phyloP scores from a whole-genome alignment of 1,140 invertebrate species.

The Periplaneta americana region DNA sequence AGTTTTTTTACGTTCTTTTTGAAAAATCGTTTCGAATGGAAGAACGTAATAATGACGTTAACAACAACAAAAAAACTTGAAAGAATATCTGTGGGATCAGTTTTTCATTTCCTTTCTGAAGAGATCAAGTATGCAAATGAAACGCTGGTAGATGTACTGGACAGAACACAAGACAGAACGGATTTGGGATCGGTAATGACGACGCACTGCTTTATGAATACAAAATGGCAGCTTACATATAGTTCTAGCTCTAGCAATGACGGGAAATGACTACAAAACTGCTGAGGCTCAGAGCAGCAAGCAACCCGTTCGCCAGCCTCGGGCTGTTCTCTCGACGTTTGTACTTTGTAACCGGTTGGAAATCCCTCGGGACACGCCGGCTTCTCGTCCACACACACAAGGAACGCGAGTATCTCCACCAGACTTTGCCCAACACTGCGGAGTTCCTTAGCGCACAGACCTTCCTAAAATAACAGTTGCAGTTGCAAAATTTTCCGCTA shows the following conservation, averaged over 20 bases:
- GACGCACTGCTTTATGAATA: slow-evolving; percentile 2
- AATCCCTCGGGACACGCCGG: background rate
- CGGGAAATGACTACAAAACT: background rate
- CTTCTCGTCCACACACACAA: too few species aligned
- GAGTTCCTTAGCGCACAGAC: too few species aligned
- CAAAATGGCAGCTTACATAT: slow-evolving; percentile 6
- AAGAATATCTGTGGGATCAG: too few species aligned
- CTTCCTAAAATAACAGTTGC: too few species aligned
- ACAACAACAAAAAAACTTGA: too few species aligned
- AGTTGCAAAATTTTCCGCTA: too few species aligned
- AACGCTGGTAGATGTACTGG: background rate
- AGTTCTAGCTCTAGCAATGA: background rate
- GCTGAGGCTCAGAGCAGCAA: background rate
- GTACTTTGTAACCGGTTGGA: background rate
- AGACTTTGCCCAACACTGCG: too few species aligned
- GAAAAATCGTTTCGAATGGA: too few species aligned
- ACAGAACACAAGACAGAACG: too few species aligned
- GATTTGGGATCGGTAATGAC: background rate
- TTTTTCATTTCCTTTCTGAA: background rate
- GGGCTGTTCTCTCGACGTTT: background rate
- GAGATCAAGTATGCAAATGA: background rate
- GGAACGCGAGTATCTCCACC: too few species aligned
- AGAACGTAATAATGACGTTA: too few species aligned
- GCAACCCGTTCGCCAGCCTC: background rate
- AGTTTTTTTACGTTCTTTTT: too few species aligned